Evolutionary conservation across 1,140 invertebrate genomes (phyloP), one percentile per base, ranked within the genome.

Genomic region (Drosophila murphyi): DNA sequence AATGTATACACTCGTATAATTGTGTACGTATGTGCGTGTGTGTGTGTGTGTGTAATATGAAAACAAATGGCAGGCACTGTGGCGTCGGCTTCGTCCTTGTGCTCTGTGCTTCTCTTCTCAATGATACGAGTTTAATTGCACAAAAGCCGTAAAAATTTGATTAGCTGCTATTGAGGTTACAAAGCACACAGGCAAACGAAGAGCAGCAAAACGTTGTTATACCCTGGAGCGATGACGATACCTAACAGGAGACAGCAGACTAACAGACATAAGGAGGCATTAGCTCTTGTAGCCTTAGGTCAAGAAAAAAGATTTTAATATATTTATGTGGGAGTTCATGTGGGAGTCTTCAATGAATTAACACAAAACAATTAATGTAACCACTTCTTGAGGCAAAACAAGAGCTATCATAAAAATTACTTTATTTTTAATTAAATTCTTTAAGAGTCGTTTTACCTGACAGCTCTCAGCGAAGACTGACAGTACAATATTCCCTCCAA

Each of bases 91-190:
- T 39, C 28, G 10, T 41, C 29, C 29, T n/a, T 69, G 39, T 45
- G 67, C 28, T 41, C 31, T 35, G 39, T 45, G 35, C 28, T 51
- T 20, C 20, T 20, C 20, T 54, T 34, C 56, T 54, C 47, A 47
- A 51, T 52, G 56, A 52, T 63, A 48, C 60, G 63, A 76, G 67
- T 83, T 80, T 83, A 83, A 83, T 83, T 83, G 80, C 76, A 61
- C 32, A 69, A 39, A 51, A 72, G 72, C 68, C 48, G 62, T 83
- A 64, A 83, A 52, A 64, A 57, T 72, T 80, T 83, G 80, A 83
- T 82, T 79, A 76, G 76, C 67, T 63, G 45, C 34, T 69, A 32
- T 41, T 35, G 10, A 29, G n/a, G 39, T 2, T 55, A 31, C 32
- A 61, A 43, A 61, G 37, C 7, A 4, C n/a, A 3, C 39, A 41